Evolutionary conservation across 2,113 vertebrate genomes (phyloP).

Genomic region (Noctilio leporinus): DNA sequence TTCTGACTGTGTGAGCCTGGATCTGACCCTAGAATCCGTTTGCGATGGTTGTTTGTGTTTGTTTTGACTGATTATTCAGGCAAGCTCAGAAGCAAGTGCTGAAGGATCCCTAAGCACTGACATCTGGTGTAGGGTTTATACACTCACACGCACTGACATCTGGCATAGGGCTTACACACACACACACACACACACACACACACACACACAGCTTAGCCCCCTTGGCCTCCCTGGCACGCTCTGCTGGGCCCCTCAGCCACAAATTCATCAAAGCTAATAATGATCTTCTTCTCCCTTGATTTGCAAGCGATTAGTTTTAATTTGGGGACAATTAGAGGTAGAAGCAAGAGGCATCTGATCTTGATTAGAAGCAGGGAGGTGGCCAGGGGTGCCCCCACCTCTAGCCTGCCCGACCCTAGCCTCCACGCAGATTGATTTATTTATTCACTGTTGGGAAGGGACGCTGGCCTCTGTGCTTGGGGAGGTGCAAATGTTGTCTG

Average conservation of each 20-base stretch:
- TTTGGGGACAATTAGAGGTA: slow-evolving; percentile 68
- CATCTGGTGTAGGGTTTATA: background rate
- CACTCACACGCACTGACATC: background rate
- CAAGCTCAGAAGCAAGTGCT: background rate
- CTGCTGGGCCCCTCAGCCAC: background rate
- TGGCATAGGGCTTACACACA: background rate
- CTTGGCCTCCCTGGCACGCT: background rate
- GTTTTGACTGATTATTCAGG: background rate
- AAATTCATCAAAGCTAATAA: slow-evolving; percentile 60
- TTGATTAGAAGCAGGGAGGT: slow-evolving; percentile 59
- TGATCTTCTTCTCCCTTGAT: slow-evolving; percentile 32
- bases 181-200: too few relatives aligned
- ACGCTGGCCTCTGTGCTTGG: background rate
- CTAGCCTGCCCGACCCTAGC: background rate
- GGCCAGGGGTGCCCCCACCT: background rate
- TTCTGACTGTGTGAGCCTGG: background rate
- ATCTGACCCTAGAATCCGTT: background rate
- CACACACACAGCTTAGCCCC: background rate
- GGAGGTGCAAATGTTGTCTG: background rate
- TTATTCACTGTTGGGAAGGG: background rate
- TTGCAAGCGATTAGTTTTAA: slow-evolving; percentile 70
- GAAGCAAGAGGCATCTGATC: slow-evolving; percentile 65
- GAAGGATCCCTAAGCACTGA: background rate
- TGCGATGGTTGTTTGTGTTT: background rate
- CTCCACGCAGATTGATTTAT: background rate